Percentiles rank a stretch among this genome's conserved stretches.
These are phyloP conservation scores for Anagyrus pseudococci DNA, from an alignment of 2,888 invertebrate species.

Conservation along the genomic window DNA sequence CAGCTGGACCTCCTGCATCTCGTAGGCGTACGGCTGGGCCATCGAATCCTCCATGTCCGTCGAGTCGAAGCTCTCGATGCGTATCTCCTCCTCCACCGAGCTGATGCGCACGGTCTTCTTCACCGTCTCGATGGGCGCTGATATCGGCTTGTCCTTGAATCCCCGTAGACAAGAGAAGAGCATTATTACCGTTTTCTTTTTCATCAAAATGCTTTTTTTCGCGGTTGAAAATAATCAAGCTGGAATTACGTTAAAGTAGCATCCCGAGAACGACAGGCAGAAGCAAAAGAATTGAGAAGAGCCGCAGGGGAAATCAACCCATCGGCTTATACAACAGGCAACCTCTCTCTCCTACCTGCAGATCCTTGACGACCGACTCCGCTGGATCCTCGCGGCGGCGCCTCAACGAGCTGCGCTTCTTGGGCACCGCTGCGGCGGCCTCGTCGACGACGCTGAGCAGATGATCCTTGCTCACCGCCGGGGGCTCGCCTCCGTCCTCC, in stretches of 20 bases:
- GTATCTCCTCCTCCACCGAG: constrained; percentile 43
- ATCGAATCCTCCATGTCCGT: constrained; percentile 23
- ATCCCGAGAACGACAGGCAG: too few relatives aligned
- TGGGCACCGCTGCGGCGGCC: constrained; percentile 1
- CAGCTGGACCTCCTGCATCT: constrained; percentile 46
- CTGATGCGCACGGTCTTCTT: constrained; percentile 43
- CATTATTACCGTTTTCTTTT: too few relatives aligned
- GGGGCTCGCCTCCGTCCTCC: not conserved
- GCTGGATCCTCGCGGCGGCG: constrained; percentile 31
- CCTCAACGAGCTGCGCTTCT: constrained; percentile 31
- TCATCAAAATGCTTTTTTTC: too few relatives aligned
- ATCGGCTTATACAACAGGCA: too few relatives aligned
- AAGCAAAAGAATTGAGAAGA: too few relatives aligned
- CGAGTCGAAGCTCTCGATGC: constrained; percentile 36
- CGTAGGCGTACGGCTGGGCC: constrained; percentile 28
- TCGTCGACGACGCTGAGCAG: not conserved
- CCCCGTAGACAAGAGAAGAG: not conserved
- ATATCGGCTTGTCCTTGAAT: constrained; percentile 6
- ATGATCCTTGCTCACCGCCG: not conserved
- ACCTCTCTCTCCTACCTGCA: constrained; percentile 18
- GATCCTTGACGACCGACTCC: constrained; percentile 27
- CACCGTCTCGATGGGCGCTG: constrained; percentile 18
- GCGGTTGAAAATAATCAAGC: too few relatives aligned
- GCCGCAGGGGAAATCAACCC: too few relatives aligned
- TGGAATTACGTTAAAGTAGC: too few relatives aligned